Conservation (phyloP, 2,113 vertebrate genomes). For the Aegypius monachus region DNA sequence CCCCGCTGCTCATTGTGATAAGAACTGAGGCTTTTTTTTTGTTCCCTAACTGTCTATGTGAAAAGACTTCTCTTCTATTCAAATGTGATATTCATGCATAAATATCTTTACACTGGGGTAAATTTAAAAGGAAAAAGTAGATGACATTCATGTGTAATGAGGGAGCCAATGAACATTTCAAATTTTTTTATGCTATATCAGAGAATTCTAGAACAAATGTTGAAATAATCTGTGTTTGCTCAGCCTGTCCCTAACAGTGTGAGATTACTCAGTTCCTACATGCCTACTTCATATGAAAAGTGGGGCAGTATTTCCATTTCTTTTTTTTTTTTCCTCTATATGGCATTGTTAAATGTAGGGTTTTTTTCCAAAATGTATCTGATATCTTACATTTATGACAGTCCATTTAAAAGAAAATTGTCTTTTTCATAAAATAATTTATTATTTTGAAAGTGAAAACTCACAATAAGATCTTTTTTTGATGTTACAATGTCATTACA, state of each 20-base stretch:
- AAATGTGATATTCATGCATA: background rate
- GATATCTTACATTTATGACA: background rate
- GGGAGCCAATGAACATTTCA: background rate
- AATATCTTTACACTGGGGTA: background rate
- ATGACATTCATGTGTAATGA: background rate
- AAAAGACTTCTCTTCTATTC: background rate
- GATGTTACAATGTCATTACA: background rate
- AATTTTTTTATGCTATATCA: background rate
- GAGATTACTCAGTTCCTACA: background rate
- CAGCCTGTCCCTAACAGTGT: background rate
- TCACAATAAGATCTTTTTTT: background rate
- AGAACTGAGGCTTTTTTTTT: background rate
- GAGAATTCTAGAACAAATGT: background rate
- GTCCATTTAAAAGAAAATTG: background rate
- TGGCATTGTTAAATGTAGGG: background rate
- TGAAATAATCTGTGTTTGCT: background rate
- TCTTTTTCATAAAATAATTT: background rate
- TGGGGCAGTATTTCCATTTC: background rate
- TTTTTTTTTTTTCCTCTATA: background rate
- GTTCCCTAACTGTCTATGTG: background rate
- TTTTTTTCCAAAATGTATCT: accelerated
- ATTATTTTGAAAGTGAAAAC: background rate
- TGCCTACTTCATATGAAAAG: background rate
- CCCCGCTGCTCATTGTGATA: background rate
- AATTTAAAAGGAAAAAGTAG: background rate